A percentile compares a stretch with the other conserved stretches of the same genome.
Conservation (phyloP, 2,113 vertebrate species). For the Orthonyx spaldingii region DNA sequence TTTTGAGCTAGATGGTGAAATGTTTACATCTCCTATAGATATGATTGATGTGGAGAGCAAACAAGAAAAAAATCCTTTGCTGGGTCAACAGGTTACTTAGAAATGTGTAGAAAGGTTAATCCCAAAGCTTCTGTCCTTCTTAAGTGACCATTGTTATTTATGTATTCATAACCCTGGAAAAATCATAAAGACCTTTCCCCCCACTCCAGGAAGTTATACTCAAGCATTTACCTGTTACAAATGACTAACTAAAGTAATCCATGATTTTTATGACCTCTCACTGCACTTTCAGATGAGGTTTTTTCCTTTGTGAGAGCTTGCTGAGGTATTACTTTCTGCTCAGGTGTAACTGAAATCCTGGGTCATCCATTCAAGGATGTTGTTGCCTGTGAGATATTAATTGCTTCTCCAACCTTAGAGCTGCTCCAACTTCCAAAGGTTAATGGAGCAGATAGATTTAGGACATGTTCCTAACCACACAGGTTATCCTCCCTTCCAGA, state of each 20-base stretch:
- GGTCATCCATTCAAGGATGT: constrained; percentile 25
- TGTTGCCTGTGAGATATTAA: constrained; percentile 60
- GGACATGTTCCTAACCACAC: constrained; percentile 55
- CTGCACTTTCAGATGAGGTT: constrained; percentile 46
- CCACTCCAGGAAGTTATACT: constrained; percentile 51
- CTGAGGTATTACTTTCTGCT: constrained; percentile 63
- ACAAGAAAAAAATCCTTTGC: constrained; percentile 25
- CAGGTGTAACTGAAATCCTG: constrained; percentile 67
- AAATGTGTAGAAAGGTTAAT: constrained; percentile 49
- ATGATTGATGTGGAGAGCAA: constrained; percentile 35
- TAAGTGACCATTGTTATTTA: constrained; percentile 32
- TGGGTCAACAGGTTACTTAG: constrained; percentile 26
- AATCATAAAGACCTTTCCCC: constrained; percentile 32
- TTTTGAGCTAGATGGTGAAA: constrained; percentile 37
- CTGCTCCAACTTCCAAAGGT: constrained; percentile 66
- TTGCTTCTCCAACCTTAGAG: constrained; percentile 59
- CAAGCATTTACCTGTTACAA: constrained; percentile 63
- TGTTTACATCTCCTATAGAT: constrained; percentile 45
- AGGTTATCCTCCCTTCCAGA: constrained; percentile 72
- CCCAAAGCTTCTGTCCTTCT: constrained; percentile 40
- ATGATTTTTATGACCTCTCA: constrained; percentile 54
- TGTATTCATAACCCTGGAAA: constrained; percentile 49
- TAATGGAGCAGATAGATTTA: constrained; percentile 78
- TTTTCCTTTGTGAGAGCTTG: background rate
- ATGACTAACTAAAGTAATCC: constrained; percentile 64